Conservation (phyloP, 1,140 invertebrate genomes). For the Drosophila sechellia region DNA sequence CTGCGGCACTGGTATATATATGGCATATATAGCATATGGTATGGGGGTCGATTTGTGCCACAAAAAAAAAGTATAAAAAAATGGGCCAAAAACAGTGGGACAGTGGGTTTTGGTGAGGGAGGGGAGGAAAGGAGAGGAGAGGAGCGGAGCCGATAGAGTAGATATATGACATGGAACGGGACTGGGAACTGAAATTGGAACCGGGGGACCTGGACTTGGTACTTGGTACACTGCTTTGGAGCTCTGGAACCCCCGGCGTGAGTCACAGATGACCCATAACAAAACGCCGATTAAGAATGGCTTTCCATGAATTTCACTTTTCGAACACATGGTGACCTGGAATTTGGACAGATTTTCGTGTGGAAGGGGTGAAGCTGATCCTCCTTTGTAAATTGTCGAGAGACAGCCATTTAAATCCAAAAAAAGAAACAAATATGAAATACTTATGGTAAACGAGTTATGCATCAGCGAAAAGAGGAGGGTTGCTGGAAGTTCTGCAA, state of each 20-base stretch:
- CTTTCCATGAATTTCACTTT: conserved; percentile 51
- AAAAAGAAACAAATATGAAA: background rate
- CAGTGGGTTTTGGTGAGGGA: background rate
- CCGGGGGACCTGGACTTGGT: conserved; percentile 1
- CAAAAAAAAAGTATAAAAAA: conserved; percentile 9
- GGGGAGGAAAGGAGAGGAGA: too few relatives aligned
- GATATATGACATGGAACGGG: background rate
- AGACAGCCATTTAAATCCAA: background rate
- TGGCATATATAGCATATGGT: conserved; percentile 46
- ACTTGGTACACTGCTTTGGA: background rate
- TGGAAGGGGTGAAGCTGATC: background rate
- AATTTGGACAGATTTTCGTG: conserved; percentile 10
- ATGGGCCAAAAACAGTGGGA: conserved; percentile 14
- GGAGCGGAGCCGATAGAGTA: too few relatives aligned
- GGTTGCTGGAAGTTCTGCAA: background rate
- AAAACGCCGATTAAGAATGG: conserved; percentile 26
- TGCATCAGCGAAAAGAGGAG: conserved; percentile 6
- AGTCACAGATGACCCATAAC: conserved; percentile 32
- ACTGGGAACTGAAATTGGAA: conserved; percentile 6
- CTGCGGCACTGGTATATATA: conserved; percentile 29
- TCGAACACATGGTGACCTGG: conserved; percentile 28
- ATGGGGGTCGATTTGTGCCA: conserved; percentile 42
- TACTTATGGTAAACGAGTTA: conserved; percentile 14
- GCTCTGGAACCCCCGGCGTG: conserved; percentile 9
- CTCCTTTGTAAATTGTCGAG: conserved; percentile 1